Evolutionary conservation across 1,140 invertebrate species (phyloP).

Genomic region (Drosophila nasuta): DNA sequence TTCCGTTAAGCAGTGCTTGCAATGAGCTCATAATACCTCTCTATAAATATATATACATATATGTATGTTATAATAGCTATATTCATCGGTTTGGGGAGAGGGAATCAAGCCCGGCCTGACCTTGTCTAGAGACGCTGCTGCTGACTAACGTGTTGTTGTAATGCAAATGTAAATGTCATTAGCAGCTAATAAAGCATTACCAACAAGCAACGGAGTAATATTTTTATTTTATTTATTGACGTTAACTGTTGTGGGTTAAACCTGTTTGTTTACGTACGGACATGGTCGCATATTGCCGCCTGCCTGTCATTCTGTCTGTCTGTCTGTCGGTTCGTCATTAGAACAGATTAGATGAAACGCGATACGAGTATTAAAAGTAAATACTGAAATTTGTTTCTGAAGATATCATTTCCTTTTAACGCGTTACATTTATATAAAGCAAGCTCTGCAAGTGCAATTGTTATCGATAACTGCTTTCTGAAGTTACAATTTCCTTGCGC

Average conservation of each 20-base stretch:
- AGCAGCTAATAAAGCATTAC: slow-evolving; percentile 43
- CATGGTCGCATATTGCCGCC: not conserved
- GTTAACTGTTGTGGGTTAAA: slow-evolving; percentile 49
- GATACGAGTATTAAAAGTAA: slow-evolving; percentile 5
- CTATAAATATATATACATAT: slow-evolving; percentile 2
- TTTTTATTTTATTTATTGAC: slow-evolving; percentile 35
- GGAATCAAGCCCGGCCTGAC: slow-evolving; percentile 24
- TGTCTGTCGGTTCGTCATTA: slow-evolving; percentile 2
- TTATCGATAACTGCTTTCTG: not conserved
- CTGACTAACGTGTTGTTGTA: slow-evolving; percentile 38
- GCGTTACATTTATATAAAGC: not conserved
- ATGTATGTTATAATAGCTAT: not conserved
- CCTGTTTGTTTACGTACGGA: slow-evolving; percentile 41
- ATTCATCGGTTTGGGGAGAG: slow-evolving; percentile 19
- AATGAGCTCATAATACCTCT: slow-evolving; percentile 28
- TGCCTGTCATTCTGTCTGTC: not conserved
- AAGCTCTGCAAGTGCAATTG: not conserved
- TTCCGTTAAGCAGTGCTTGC: slow-evolving; percentile 40
- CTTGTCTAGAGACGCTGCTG: slow-evolving; percentile 36
- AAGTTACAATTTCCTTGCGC: not conserved
- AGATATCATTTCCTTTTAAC: slow-evolving; percentile 8
- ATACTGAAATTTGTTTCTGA: not conserved
- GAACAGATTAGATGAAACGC: slow-evolving; percentile 30
- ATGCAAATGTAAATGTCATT: slow-evolving; percentile 52
- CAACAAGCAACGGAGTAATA: slow-evolving; percentile 27